Base-by-base conservation (phyloP, 2,797 vertebrate genomes). In the Falco cherrug region DNA sequence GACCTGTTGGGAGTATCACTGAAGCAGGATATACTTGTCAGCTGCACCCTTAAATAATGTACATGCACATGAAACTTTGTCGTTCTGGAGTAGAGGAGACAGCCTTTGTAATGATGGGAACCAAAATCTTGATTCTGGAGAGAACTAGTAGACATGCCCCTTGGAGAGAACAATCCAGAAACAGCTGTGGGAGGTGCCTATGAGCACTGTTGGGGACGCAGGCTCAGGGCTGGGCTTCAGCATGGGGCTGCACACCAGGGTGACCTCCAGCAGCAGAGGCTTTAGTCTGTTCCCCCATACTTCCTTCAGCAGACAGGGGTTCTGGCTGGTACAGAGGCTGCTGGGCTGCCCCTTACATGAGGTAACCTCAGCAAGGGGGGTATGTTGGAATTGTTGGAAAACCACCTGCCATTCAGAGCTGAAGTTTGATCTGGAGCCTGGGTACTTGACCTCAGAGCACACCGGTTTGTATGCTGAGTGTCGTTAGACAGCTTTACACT, bases 281-380 rank as follows among this genome's bases (percentile, higher is more conserved):
- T 21, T 10, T 4, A 1, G 37, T 48, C 43, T 50, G 35, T 54
- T 53, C 47, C 47, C 6, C 10, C 64, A 5, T 0, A 0, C 5
- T 31, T 24, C 59, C 22, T 21, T 19, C 26, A 21, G 1, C 50
- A 1, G 1, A 17, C 37, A 26, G 78, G 8, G 5, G 35, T 5
- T 16, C 3, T 1, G 19, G 51, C n/a, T 39, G 43, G 43, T 43
- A 43, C 43, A 43, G 16, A 43, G 43, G 43, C 43, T 43, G 43
- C 43, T 43, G 43, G 43, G 43, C 43, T 57, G 17, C 20, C 4
- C 0, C 37, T 50, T 3, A 2, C 1, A 0, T 6, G 39, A 20
- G 50, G 37, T 19, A 10, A 17, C 37, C 91, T 35, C 51, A 13
- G 51, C 25, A 37, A 7, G 41, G 56, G 54, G 28, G 39, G 4